phyloP scores from a whole-genome alignment of 2,113 vertebrate species.

The Callospermophilus lateralis region DNA sequence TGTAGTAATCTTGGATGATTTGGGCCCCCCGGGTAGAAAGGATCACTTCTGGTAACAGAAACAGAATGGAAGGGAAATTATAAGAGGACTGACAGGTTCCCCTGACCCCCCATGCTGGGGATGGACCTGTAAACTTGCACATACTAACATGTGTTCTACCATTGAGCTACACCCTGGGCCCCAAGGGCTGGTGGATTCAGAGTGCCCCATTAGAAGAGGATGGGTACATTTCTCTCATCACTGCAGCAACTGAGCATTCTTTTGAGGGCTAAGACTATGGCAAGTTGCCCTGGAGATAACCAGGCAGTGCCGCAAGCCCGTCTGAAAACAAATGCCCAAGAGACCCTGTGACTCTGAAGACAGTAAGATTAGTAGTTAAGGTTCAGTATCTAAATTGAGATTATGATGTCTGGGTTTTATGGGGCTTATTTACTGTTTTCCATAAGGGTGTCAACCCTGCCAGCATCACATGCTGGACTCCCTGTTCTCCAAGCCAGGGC shows the following conservation, averaged over 20 bases:
- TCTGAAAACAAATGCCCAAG: neutral
- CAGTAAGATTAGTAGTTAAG: neutral
- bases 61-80: neutral
- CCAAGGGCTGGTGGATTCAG: too few species aligned
- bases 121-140: neutral
- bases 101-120: too few species aligned
- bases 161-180: neutral
- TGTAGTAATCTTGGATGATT: neutral
- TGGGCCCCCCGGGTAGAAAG: neutral
- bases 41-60: neutral
- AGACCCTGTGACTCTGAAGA: neutral
- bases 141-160: neutral
- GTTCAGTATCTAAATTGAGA: neutral
- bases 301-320: neutral
- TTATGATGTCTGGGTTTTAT: neutral
- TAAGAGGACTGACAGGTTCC: neutral
- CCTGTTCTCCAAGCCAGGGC: neutral
- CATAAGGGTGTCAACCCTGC: neutral
- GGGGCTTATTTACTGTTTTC: neutral
- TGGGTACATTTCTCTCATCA: neutral
- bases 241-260: neutral
- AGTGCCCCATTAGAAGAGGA: too few species aligned
- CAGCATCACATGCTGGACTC: neutral
- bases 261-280: neutral
- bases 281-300: neutral